Conservation (phyloP, 1,140 invertebrate genomes). For the Drosophila burlai region DNA sequence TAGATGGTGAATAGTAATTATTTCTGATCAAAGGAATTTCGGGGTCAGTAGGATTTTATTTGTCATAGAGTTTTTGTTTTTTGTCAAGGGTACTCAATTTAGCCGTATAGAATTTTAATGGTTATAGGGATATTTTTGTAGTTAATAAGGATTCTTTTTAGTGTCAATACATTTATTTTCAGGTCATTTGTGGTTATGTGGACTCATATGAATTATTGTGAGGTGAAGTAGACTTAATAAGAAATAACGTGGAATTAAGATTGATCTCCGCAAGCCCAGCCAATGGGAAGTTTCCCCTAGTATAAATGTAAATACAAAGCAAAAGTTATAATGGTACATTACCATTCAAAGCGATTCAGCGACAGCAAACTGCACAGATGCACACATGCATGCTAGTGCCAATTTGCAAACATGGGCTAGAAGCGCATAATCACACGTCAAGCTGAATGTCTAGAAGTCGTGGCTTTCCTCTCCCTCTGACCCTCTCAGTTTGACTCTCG, state of each 20-base stretch:
- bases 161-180: too few species aligned
- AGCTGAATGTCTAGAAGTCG: conserved; percentile 49
- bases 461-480: conserved; percentile 1
- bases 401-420: conserved; percentile 60
- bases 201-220: too few species aligned
- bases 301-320: background rate
- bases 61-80: too few species aligned
- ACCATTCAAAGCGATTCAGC: background rate
- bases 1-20: background rate
- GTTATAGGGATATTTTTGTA: too few species aligned
- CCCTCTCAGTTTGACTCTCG: conserved; percentile 1
- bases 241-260: too few species aligned
- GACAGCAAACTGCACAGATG: conserved; percentile 16
- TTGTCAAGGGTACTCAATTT: too few species aligned
- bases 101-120: too few species aligned
- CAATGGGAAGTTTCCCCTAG: background rate
- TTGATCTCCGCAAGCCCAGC: background rate
- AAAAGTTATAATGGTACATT: background rate
- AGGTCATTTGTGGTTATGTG: too few species aligned
- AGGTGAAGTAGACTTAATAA: too few species aligned
- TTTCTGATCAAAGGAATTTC: background rate
- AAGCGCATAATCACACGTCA: conserved; percentile 71
- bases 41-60: too few species aligned
- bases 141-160: too few species aligned
- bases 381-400: conserved; percentile 29